A percentile compares a stretch with the other conserved stretches of the same genome.
phyloP scores from a whole-genome alignment of 1,140 invertebrate species.

The Hyphantria cunea region DNA sequence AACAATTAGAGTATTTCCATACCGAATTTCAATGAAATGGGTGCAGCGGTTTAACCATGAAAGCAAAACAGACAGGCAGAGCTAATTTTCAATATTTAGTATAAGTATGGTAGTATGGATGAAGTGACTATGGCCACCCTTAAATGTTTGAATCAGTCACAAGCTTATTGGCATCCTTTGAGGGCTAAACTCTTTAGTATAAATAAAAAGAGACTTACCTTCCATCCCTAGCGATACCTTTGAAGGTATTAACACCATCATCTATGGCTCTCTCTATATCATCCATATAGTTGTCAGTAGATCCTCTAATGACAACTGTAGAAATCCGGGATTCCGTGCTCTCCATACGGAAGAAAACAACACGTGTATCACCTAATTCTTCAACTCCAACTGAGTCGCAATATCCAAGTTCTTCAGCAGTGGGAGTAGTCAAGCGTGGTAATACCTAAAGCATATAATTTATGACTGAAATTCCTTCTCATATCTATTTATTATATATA shows the following conservation, averaged over 20 bases:
- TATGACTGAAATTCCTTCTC: too few relatives aligned
- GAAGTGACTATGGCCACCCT: too few relatives aligned
- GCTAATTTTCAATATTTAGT: too few relatives aligned
- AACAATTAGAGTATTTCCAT: too few relatives aligned
- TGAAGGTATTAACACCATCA: conserved; percentile 99
- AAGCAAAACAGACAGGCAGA: too few relatives aligned
- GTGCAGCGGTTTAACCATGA: too few relatives aligned
- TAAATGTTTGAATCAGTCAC: too few relatives aligned
- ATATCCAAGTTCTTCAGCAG: conserved; percentile 94
- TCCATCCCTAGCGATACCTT: conserved; percentile 88
- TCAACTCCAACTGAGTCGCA: conserved; percentile 96
- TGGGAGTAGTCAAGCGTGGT: conserved; percentile 88
- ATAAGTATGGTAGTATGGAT: too few relatives aligned
- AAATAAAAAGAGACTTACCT: conserved; percentile 56
- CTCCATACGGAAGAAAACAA: conserved; percentile 95
- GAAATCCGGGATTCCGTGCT: conserved; percentile 92
- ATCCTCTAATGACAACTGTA: conserved; percentile 96
- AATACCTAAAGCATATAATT: conserved; percentile 71
- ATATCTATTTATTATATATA: too few relatives aligned
- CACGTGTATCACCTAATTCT: conserved; percentile 96
- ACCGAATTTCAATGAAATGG: too few relatives aligned
- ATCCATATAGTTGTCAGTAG: conserved; percentile 99
- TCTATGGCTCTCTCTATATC: conserved; percentile 99
- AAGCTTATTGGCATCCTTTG: too few relatives aligned
- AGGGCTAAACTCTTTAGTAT: too few relatives aligned